phyloP scores from a whole-genome alignment of 1,140 invertebrate species.

The Drosophila nasuta region DNA sequence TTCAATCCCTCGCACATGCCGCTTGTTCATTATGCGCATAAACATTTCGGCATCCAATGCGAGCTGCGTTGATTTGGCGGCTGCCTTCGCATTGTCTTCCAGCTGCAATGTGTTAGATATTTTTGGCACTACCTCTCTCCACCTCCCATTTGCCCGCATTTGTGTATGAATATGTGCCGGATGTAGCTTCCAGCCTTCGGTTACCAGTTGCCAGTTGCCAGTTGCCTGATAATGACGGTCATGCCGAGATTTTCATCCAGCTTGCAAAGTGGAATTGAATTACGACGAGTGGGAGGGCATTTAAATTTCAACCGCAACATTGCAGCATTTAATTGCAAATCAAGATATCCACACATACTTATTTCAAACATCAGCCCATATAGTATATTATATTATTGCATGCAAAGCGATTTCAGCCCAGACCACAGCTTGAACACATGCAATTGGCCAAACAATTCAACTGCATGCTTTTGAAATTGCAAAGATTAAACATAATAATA shows the following conservation, averaged over 20 bases:
- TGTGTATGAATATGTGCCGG: constrained; percentile 50
- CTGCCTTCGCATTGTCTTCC: constrained; percentile 76
- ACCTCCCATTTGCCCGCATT: constrained; percentile 51
- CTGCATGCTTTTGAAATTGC: constrained; percentile 42
- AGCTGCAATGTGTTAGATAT: constrained; percentile 77
- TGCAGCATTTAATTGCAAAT: not conserved
- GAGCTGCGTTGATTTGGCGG: constrained; percentile 55
- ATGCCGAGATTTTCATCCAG: constrained; percentile 54
- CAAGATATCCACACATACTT: constrained; percentile 8
- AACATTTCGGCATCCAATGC: constrained; percentile 76
- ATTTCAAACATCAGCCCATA: not conserved
- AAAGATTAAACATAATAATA: constrained; percentile 66
- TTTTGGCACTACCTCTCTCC: constrained; percentile 19
- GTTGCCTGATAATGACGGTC: constrained; percentile 63
- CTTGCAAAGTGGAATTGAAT: constrained; percentile 47
- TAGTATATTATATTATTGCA: not conserved
- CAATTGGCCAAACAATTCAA: constrained; percentile 60
- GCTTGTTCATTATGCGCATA: constrained; percentile 81
- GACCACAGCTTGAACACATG: constrained; percentile 22
- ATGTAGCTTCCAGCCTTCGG: constrained; percentile 54
- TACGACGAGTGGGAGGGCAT: constrained; percentile 9
- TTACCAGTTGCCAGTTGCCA: constrained; percentile 55
- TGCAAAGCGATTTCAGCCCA: not conserved
- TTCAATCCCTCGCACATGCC: constrained; percentile 38
- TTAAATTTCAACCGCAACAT: constrained; percentile 9